These are phyloP conservation scores for Erythrocercus mccallii DNA, from an alignment of 2,113 vertebrate genomes.

Conservation along the genomic window DNA sequence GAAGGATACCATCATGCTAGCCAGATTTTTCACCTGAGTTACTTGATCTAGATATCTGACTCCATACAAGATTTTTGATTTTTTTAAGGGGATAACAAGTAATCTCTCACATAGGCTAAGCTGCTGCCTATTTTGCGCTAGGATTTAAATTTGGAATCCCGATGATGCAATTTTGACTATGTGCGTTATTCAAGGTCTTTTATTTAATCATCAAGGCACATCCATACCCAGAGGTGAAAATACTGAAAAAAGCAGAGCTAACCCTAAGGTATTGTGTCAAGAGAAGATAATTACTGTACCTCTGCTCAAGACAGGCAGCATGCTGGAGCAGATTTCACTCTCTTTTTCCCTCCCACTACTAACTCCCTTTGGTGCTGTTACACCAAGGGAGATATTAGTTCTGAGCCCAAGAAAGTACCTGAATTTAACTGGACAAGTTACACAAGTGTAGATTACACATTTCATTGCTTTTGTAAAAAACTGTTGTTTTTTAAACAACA, in stretches of 20 bases:
- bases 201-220: neutral
- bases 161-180: neutral
- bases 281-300: neutral
- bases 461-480: neutral
- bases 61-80: neutral
- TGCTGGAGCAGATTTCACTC: neutral
- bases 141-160: neutral
- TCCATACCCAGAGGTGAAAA: neutral
- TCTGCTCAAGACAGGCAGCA: neutral
- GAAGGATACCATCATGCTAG: neutral
- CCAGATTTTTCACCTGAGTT: neutral
- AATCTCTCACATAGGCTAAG: neutral
- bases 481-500: neutral
- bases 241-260: neutral
- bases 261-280: neutral
- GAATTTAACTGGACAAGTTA: neutral
- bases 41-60: neutral
- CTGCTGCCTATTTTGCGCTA: neutral
- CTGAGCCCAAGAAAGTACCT: neutral
- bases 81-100: neutral
- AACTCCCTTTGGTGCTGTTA: neutral
- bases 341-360: neutral
- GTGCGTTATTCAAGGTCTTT: neutral
- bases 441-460: neutral
- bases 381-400: neutral